phyloP scores from a whole-genome alignment of 1,140 invertebrate genomes.

The Bombus ignitus region DNA sequence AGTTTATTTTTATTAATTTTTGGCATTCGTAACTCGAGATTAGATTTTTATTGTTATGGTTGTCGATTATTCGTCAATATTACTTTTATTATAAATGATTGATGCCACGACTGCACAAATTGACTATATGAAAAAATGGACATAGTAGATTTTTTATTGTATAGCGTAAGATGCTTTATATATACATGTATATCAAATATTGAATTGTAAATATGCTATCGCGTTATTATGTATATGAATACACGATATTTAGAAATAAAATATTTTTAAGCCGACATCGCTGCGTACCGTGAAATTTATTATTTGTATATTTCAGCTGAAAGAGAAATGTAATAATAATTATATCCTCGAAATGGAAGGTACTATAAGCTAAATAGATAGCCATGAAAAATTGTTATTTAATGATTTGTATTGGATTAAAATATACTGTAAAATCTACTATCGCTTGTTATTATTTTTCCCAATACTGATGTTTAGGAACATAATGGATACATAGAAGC shows the following conservation, averaged over 20 bases:
- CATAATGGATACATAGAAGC: not conserved
- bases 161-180: slow-evolving; percentile 35
- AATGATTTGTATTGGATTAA: slow-evolving; percentile 39
- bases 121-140: slow-evolving; percentile 7
- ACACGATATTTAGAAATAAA: slow-evolving; percentile 35
- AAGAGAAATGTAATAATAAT: slow-evolving; percentile 14
- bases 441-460: not conserved
- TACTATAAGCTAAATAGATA: slow-evolving; percentile 3
- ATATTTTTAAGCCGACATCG: slow-evolving; percentile 34
- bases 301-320: slow-evolving; percentile 6
- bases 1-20: slow-evolving; percentile 15
- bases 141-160: slow-evolving; percentile 25
- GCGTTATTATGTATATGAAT: not conserved
- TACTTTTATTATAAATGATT: slow-evolving; percentile 10
- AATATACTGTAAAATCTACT: slow-evolving; percentile 18
- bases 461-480: not conserved
- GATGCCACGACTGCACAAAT: not conserved
- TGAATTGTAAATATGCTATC: slow-evolving; percentile 58
- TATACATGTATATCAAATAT: slow-evolving; percentile 38
- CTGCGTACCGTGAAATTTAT: not conserved
- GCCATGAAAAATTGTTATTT: not conserved
- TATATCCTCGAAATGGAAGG: not conserved
- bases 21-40: slow-evolving; percentile 33
- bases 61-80: slow-evolving; percentile 29
- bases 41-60: slow-evolving; percentile 45